These are phyloP conservation scores for Augiades crinisus DNA, from an alignment of 2,888 invertebrate species.

Conservation along the genomic window DNA sequence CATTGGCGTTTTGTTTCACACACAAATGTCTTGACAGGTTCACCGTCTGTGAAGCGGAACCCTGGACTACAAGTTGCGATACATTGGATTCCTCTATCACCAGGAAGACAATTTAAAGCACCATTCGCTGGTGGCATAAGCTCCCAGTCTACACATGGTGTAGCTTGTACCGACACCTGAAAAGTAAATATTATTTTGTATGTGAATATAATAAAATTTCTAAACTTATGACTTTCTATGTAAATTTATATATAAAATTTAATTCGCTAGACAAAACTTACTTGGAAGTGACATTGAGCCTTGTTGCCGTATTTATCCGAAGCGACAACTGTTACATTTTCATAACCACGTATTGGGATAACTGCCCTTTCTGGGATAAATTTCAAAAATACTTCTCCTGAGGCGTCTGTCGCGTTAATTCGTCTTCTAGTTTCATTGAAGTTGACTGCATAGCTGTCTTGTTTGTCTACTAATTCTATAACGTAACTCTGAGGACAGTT, in stretches of 20 bases:
- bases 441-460: slow-evolving; percentile 94
- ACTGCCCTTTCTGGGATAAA: slow-evolving; percentile 92
- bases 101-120: slow-evolving; percentile 91
- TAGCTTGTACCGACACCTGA: slow-evolving; percentile 93
- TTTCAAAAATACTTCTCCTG: slow-evolving; percentile 91
- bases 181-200: background rate
- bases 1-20: slow-evolving; percentile 92
- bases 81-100: slow-evolving; percentile 92
- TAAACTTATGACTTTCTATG: no score
- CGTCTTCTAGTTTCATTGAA: slow-evolving; percentile 93
- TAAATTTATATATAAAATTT: background rate
- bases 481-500: slow-evolving; percentile 97
- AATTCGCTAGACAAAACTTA: slow-evolving; percentile 43
- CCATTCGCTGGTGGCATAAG: slow-evolving; percentile 94
- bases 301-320: slow-evolving; percentile 93
- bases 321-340: slow-evolving; percentile 95
- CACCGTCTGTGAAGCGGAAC: slow-evolving; percentile 94
- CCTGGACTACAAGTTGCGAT: slow-evolving; percentile 94
- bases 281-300: slow-evolving; percentile 96
- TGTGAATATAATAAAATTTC: no score
- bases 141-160: slow-evolving; percentile 97
- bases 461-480: slow-evolving; percentile 93
- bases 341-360: slow-evolving; percentile 92
- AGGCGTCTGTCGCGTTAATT: slow-evolving; percentile 93
- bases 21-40: slow-evolving; percentile 91